phyloP scores from a whole-genome alignment of 2,888 invertebrate species.

The Therioaphis trifolii region DNA sequence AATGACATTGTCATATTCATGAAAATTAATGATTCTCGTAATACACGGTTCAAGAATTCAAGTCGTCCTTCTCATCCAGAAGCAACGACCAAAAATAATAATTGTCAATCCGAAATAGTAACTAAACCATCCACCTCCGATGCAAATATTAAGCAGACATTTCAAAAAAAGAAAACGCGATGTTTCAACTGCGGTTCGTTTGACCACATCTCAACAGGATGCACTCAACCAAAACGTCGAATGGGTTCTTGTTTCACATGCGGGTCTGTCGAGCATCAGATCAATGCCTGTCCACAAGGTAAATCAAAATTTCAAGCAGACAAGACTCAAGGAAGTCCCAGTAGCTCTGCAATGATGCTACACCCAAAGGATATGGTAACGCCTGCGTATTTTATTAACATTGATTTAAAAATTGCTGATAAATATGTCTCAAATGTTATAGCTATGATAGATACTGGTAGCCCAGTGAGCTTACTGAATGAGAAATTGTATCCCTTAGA shows the following conservation, averaged over 20 bases:
- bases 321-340: not conserved
- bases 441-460: no score
- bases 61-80: not conserved
- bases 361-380: no score
- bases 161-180: not conserved
- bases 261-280: not conserved
- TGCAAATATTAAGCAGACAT: not conserved
- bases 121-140: not conserved
- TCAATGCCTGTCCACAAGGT: not conserved
- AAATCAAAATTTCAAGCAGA: not conserved
- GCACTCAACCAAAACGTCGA: not conserved
- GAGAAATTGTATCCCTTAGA: no score
- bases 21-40: not conserved
- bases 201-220: not conserved
- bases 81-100: not conserved
- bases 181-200: no score
- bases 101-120: not conserved
- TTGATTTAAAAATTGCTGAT: no score
- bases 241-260: not conserved
- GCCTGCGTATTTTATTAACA: no score
- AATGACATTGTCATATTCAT: no score
- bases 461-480: no score
- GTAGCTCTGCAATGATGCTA: not conserved
- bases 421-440: no score
- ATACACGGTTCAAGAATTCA: not conserved